Base-by-base conservation (phyloP, 2,113 vertebrate genomes). In the Oncorhynchus masou region DNA sequence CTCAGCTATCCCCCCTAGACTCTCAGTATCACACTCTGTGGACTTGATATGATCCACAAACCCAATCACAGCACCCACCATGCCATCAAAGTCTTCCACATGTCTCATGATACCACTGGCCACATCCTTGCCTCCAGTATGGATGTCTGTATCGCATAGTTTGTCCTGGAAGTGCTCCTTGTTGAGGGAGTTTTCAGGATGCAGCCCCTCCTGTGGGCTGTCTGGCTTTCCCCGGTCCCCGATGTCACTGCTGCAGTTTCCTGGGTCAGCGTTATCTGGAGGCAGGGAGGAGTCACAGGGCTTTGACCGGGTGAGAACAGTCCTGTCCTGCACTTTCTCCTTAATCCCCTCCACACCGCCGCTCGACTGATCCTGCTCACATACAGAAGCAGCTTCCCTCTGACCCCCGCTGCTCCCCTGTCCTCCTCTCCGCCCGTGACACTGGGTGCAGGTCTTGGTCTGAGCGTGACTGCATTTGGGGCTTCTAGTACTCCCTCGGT, bases 361-460 rank as follows among this genome's bases (percentile, higher is more conserved):
- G 11, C 59, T 77, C 31, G 62, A 77, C 11, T 65, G 11, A n/a
- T 45, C 74, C 1, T 5, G 25, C 15, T 24, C 68, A 11, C 29
- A n/a, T 24, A 2, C 1, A 8, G 19, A 8, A 11, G n/a, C 5
- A n/a, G 22, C 9, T 25, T 39, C 34, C 64, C 22, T 49, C 60
- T 27, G 62, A n/a, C 39, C 77, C 45, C 73, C 69, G 0, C 51
- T 22, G 12, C 75, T 39, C 24, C 68, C 80, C 19, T 81, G 82
- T 62, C 75, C 64, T 73, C 79, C 20, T 65, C 75, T n/a, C 57
- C 66, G 65, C 64, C 48, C 22, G 70, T 68, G 82, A 70, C 79
- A 83, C 19, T 54, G 85, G 27, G 20, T 2, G 24, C 82, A 83
- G 22, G 27, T 78, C 80, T 82, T 81, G 51, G 80, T 68, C 22